Conservation (phyloP, 2,888 invertebrate genomes). For the Lasiommata megera region DNA sequence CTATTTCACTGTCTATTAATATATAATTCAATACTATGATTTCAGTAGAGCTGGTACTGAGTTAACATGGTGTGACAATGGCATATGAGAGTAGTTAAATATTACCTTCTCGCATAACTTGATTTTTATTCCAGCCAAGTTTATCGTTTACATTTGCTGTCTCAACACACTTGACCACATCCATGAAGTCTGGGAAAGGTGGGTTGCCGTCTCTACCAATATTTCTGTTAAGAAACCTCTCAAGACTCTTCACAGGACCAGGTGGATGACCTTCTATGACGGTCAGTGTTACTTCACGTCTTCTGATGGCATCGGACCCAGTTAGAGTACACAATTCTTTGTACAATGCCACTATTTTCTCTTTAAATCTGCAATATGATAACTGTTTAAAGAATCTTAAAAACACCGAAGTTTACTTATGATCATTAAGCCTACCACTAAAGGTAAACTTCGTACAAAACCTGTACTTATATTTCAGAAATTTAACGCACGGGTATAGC, state of each 20-base stretch:
- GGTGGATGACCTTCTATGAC: slow-evolving; percentile 46
- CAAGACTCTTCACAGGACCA: slow-evolving; percentile 54
- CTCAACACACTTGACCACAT: slow-evolving; percentile 58
- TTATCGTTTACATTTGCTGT: slow-evolving; percentile 43
- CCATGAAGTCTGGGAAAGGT: slow-evolving; percentile 73
- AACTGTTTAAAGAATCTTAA: too few species aligned
- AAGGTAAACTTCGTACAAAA: too few species aligned
- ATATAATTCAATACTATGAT: too few species aligned
- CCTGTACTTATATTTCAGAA: too few species aligned
- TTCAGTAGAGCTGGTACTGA: too few species aligned
- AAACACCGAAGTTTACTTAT: too few species aligned
- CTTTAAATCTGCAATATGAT: slow-evolving; percentile 48
- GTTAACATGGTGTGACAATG: too few species aligned
- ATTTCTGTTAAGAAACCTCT: slow-evolving; percentile 51
- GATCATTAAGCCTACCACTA: too few species aligned
- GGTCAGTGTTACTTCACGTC: slow-evolving; percentile 44
- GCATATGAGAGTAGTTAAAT: too few species aligned
- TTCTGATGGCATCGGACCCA: slow-evolving; percentile 42
- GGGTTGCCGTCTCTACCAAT: slow-evolving; percentile 48
- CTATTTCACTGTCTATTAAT: too few species aligned
- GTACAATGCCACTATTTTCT: slow-evolving; percentile 46
- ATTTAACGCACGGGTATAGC: too few species aligned
- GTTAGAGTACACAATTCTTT: slow-evolving; percentile 48
- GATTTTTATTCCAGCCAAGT: slow-evolving; percentile 43
- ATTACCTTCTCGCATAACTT: slow-evolving; percentile 55